Percentiles rank a stretch among this genome's conserved stretches.
These are phyloP conservation scores for Drosophila kanapiae DNA, from an alignment of 1,140 invertebrate genomes.

Conservation along the genomic window DNA sequence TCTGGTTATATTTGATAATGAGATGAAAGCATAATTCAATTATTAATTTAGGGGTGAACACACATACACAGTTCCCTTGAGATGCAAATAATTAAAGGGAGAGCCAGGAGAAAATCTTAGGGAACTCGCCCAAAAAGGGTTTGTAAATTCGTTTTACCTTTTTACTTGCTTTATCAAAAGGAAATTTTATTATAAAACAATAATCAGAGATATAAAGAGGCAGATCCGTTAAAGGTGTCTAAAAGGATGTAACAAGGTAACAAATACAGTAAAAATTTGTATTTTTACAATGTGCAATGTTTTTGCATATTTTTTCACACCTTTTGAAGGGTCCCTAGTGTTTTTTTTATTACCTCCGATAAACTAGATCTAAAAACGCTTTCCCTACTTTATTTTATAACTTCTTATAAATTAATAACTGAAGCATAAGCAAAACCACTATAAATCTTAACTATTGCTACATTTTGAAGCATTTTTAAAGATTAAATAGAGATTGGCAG, in stretches of 20 bases:
- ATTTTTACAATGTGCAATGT: too few species aligned
- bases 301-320: too few species aligned
- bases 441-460: neutral
- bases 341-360: too few species aligned
- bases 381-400: neutral
- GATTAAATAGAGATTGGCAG: neutral
- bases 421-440: neutral
- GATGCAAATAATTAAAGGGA: neutral
- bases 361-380: neutral
- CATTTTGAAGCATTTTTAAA: neutral
- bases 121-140: neutral
- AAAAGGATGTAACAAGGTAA: too few species aligned
- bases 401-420: neutral
- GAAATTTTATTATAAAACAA: neutral
- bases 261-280: too few species aligned
- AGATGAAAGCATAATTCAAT: conserved; percentile 3
- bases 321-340: too few species aligned
- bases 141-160: neutral
- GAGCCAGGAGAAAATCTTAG: too few species aligned
- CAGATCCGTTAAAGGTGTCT: too few species aligned
- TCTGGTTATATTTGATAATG: neutral
- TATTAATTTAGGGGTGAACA: conserved; percentile 6
- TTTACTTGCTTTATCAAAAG: neutral
- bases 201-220: too few species aligned
- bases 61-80: neutral